Base-by-base conservation (phyloP, 2,113 vertebrate species). In the Tricholaema leucomelas region DNA sequence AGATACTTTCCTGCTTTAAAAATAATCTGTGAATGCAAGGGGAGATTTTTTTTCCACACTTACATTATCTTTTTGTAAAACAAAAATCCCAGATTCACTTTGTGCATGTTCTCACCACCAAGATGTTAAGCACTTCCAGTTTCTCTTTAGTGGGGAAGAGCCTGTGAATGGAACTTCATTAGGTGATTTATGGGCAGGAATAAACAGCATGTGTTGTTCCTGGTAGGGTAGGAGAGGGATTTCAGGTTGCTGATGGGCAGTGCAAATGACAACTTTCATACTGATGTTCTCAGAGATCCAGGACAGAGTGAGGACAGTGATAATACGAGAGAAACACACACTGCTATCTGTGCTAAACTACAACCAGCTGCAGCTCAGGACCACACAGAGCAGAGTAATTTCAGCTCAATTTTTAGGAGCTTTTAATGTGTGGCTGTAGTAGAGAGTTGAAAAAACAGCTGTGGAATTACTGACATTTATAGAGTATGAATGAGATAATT, bases 401-500 rank as follows among this genome's bases (percentile, higher is more conserved):
- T n/a, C 54, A 82, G 67, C 54, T 46, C 36, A 55, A 50, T 31
- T 42, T 67, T 31, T 18, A 15, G 21, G 58, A 3, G 3, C 19
- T 66, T 73, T 30, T 28, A 76, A 33, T 2, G 21, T 13, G 28
- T 5, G 44, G 44, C 16, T 74, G 16, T 4, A 36, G 67, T 71
- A 36, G n/a, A 6, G 2, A 40, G 40, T 9, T 59, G 82, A 50
- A 48, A 71, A 88, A 42, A 2, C 54, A 75, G 81, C 85, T 40
- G 46, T 28, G 55, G 79, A 46, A 50, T 21, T 30, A 9, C 60
- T 23, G 44, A 7, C 23, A 5, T 15, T 30, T 5, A 18, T 0
- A 46, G 67, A 36, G 23, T 1, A 58, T 0, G 10, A 69, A 58
- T 0, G 7, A 3, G 44, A 2, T 23, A 50, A 25, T 58, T 14